Evolutionary conservation across 2,888 invertebrate genomes (phyloP).

Genomic region (Cephus runcator): DNA sequence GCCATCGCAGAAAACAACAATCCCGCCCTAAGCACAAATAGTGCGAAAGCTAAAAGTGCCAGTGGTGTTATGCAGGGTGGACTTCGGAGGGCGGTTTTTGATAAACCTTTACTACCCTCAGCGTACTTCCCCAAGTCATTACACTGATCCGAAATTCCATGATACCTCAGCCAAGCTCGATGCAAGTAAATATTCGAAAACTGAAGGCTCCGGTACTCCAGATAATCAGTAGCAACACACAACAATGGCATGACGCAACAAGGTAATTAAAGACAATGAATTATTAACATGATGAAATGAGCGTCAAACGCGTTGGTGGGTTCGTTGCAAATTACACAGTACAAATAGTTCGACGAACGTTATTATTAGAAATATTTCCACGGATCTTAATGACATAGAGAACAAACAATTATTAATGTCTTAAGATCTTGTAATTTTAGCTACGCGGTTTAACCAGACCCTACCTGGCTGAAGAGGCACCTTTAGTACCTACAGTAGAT

Average conservation of each 20-base stretch:
- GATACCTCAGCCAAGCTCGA: neutral
- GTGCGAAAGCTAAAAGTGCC: conserved; percentile 52
- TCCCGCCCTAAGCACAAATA: conserved; percentile 41
- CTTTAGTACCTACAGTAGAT: neutral
- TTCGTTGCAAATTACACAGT: neutral
- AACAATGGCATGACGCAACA: neutral
- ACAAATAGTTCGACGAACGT: neutral
- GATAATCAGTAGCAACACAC: neutral
- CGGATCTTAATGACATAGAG: neutral
- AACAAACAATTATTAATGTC: neutral
- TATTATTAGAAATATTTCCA: neutral
- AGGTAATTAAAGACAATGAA: neutral
- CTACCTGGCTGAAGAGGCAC: neutral
- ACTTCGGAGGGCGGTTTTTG: conserved; percentile 52
- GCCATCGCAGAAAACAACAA: conserved; percentile 57
- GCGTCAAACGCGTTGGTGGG: neutral
- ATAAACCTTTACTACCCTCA: conserved; percentile 59
- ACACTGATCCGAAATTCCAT: conserved; percentile 37
- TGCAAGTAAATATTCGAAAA: neutral
- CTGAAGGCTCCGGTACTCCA: neutral
- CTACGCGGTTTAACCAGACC: neutral
- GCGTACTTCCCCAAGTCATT: conserved; percentile 60
- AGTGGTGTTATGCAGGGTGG: conserved; percentile 53
- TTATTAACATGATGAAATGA: neutral
- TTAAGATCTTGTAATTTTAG: neutral